These are phyloP conservation scores for Leucosticte australis DNA, from an alignment of 2,113 vertebrate species.

Conservation along the genomic window DNA sequence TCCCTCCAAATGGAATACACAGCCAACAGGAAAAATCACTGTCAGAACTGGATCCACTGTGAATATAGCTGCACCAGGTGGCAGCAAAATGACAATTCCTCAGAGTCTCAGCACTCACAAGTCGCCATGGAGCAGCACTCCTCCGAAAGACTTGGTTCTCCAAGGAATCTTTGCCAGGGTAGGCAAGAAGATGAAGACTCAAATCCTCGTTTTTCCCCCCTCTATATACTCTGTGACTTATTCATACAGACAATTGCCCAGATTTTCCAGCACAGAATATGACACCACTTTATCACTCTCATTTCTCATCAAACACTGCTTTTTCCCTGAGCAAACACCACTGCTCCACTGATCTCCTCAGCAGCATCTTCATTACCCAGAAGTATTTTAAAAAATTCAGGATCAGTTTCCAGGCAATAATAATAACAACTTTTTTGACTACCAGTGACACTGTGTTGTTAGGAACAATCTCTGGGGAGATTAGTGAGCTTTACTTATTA, in stretches of 20 bases:
- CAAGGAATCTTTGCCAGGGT: neutral
- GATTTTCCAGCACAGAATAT: neutral
- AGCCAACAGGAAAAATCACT: neutral
- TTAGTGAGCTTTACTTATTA: neutral
- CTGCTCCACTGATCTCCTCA: neutral
- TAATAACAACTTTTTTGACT: neutral
- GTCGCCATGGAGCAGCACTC: neutral
- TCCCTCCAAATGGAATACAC: neutral
- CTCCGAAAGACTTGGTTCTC: neutral
- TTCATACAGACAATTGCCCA: neutral
- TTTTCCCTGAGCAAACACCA: neutral
- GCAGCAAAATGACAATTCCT: neutral
- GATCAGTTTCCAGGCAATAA: neutral
- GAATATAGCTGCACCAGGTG: neutral
- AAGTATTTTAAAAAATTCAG: neutral
- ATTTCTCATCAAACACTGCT: neutral
- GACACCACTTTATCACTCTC: neutral
- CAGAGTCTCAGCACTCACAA: neutral
- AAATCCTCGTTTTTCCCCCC: neutral
- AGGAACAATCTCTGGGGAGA: neutral
- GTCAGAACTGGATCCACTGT: neutral
- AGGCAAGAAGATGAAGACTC: neutral
- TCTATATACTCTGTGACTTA: neutral
- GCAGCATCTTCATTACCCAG: neutral
- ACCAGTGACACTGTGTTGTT: neutral